These are phyloP conservation scores for Dicyrtomina minuta DNA, from an alignment of 2,888 invertebrate species.

Conservation along the genomic window DNA sequence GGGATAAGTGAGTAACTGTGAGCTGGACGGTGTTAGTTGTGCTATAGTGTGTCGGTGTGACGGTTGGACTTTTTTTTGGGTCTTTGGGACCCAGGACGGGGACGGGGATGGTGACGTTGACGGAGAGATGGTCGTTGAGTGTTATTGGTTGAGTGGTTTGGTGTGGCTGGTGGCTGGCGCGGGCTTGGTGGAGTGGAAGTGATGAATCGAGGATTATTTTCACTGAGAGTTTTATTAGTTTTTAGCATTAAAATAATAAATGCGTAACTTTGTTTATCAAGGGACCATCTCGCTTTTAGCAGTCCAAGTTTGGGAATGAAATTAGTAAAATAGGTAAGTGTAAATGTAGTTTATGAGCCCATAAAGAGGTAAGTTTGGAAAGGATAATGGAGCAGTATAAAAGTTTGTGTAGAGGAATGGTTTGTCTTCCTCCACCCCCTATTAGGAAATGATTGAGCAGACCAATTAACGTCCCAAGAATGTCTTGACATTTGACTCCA, in stretches of 20 bases:
- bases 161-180: too few relatives aligned
- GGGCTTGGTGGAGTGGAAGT: background rate
- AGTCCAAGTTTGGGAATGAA: slow-evolving; percentile 33
- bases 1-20: too few relatives aligned
- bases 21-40: too few relatives aligned
- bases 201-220: background rate
- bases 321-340: slow-evolving; percentile 51
- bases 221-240: slow-evolving; percentile 1
- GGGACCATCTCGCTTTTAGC: slow-evolving; percentile 4
- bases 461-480: slow-evolving; percentile 54
- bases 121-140: too few relatives aligned
- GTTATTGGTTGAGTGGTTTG: too few relatives aligned
- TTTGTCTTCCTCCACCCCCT: slow-evolving; percentile 50
- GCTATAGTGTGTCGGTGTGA: too few relatives aligned
- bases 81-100: too few relatives aligned
- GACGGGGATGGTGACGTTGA: too few relatives aligned
- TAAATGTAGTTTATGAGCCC: slow-evolving; percentile 51
- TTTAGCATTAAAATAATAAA: slow-evolving; percentile 12
- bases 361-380: slow-evolving; percentile 48
- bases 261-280: slow-evolving; percentile 15
- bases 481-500: slow-evolving; percentile 54
- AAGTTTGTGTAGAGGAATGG: slow-evolving; percentile 16
- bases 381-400: slow-evolving; percentile 30
- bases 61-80: too few relatives aligned
- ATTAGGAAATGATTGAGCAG: slow-evolving; percentile 54